Percentiles rank a stretch among this genome's conserved stretches.
Evolutionary conservation across 2,888 invertebrate species (phyloP).

Genomic region (Antheraea yamamai): DNA sequence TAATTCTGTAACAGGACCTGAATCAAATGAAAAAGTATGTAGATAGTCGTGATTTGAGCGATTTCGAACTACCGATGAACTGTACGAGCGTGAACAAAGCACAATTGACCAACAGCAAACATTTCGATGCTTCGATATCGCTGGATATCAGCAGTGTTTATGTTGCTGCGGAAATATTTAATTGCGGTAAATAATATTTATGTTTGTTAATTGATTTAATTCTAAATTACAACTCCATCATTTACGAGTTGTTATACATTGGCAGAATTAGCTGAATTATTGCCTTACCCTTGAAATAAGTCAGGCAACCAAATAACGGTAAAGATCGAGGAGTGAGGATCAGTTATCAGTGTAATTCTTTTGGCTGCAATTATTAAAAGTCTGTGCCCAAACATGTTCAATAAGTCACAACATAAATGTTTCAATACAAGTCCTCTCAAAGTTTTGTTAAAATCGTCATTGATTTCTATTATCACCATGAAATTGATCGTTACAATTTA

Average conservation of each 20-base stretch:
- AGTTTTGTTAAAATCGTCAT: too few species aligned
- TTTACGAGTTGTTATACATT: neutral
- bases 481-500: too few species aligned
- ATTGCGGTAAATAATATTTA: constrained; percentile 55
- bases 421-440: too few species aligned
- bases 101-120: constrained; percentile 51
- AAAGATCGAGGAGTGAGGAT: too few species aligned
- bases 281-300: neutral
- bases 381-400: too few species aligned
- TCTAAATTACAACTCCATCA: neutral
- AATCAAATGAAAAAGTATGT: constrained; percentile 53
- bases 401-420: too few species aligned
- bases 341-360: too few species aligned
- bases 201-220: neutral
- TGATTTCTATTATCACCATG: too few species aligned
- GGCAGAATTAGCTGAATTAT: neutral
- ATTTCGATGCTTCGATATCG: constrained; percentile 62
- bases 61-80: constrained; percentile 45
- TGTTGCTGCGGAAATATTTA: constrained; percentile 64
- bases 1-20: constrained; percentile 46
- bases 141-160: constrained; percentile 67
- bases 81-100: constrained; percentile 57
- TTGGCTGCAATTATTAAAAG: too few species aligned
- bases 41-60: constrained; percentile 35
- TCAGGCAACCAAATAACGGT: too few species aligned